Evolutionary conservation across 1,140 invertebrate genomes (phyloP).

Genomic region (Hyphantria cunea): DNA sequence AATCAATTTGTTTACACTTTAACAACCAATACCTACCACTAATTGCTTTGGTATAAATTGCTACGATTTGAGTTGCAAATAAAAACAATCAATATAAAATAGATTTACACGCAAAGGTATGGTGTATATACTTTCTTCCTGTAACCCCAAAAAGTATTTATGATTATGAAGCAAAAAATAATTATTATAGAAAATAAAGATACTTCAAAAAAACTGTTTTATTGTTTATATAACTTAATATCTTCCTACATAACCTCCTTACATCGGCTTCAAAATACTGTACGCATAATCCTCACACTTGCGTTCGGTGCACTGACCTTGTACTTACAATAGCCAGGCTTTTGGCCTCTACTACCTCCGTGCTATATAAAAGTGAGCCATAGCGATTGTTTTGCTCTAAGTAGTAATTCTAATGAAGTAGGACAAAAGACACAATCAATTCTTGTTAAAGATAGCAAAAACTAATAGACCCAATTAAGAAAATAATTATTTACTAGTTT

Average conservation of each 20-base stretch:
- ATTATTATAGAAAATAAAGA: conserved; percentile 2
- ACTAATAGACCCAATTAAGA: too few relatives aligned
- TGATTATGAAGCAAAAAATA: conserved; percentile 1
- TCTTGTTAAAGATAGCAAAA: too few relatives aligned
- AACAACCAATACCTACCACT: conserved; percentile 2
- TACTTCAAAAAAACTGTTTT: too few relatives aligned
- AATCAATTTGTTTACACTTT: conserved; percentile 11
- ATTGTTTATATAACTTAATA: conserved; percentile 11
- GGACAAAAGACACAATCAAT: too few relatives aligned
- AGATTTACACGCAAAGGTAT: too few relatives aligned
- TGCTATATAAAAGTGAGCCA: conserved; percentile 37
- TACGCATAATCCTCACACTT: conserved; percentile 41
- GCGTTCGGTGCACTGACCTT: conserved; percentile 63
- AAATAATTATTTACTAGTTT: too few relatives aligned
- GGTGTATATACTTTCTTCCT: too few relatives aligned
- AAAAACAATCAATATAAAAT: too few relatives aligned
- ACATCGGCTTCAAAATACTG: conserved; percentile 58
- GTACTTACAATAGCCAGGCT: conserved; percentile 59
- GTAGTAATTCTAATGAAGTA: conserved; percentile 8
- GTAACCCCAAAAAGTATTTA: neutral
- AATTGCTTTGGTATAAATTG: conserved; percentile 13
- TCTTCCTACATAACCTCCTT: conserved; percentile 44
- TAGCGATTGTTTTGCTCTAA: conserved; percentile 27
- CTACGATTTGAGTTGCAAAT: conserved; percentile 5
- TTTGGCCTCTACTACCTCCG: conserved; percentile 48